phyloP scores from a whole-genome alignment of 2,113 vertebrate species.

The Lasiurus borealis region DNA sequence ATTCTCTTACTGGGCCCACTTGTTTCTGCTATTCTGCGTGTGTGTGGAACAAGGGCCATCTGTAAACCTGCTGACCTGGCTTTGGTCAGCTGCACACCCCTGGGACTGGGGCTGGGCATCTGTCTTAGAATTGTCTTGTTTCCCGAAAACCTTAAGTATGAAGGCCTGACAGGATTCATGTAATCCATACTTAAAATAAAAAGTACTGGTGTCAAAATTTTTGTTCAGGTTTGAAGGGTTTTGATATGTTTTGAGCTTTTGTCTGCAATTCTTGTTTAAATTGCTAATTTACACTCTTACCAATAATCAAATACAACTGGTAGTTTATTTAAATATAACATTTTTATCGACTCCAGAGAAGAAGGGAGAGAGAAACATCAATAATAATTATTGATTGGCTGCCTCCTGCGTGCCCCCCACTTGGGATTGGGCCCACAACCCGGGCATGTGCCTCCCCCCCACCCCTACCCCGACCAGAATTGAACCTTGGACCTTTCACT shows the following conservation, averaged over 20 bases:
- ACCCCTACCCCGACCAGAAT: no score
- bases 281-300: background rate
- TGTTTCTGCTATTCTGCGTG: rapidly evolving
- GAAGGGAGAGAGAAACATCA: no score
- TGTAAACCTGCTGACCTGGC: rapidly evolving
- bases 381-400: no score
- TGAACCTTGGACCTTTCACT: no score
- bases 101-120: background rate
- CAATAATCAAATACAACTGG: rapidly evolving
- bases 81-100: background rate
- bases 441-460: no score
- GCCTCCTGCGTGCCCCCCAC: no score
- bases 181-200: rapidly evolving
- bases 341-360: no score
- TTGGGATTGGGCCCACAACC: no score
- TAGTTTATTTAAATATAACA: no score
- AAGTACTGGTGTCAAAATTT: rapidly evolving
- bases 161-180: rapidly evolving
- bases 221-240: background rate
- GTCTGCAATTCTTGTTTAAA: background rate
- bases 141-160: rapidly evolving
- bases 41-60: rapidly evolving
- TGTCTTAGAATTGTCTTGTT: rapidly evolving
- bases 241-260: background rate
- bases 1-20: rapidly evolving